phyloP scores from a whole-genome alignment of 2,113 vertebrate species.

The Macrotis lagotis region DNA sequence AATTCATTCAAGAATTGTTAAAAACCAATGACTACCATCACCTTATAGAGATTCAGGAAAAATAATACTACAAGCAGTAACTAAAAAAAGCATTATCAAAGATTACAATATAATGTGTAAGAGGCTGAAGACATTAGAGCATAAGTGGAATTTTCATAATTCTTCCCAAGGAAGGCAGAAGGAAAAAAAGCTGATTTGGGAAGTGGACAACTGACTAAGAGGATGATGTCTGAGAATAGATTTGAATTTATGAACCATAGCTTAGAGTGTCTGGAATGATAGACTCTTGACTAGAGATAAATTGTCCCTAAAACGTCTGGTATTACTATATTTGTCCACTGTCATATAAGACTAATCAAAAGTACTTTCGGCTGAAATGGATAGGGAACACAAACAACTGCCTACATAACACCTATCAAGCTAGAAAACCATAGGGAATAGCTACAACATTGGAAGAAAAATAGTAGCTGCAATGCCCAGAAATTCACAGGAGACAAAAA shows the following conservation, averaged over 20 bases:
- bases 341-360: not conserved
- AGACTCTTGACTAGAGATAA: not conserved
- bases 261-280: not conserved
- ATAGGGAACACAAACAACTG: not conserved
- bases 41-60: not conserved
- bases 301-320: not conserved
- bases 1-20: not conserved
- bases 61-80: not conserved
- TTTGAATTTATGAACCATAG: not conserved
- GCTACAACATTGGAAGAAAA: not conserved
- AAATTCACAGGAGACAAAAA: not conserved
- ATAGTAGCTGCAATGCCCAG: not conserved
- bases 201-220: not conserved
- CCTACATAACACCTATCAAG: not conserved
- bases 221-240: not conserved
- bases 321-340: not conserved
- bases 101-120: not conserved
- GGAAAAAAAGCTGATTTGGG: not conserved
- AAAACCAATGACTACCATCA: not conserved
- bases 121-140: not conserved
- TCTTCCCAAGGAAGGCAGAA: not conserved
- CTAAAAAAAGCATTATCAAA: not conserved
- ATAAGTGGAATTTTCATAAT: not conserved
- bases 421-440: not conserved
- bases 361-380: not conserved